phyloP scores from a whole-genome alignment of 2,888 invertebrate species.

The Aplocera efformata region DNA sequence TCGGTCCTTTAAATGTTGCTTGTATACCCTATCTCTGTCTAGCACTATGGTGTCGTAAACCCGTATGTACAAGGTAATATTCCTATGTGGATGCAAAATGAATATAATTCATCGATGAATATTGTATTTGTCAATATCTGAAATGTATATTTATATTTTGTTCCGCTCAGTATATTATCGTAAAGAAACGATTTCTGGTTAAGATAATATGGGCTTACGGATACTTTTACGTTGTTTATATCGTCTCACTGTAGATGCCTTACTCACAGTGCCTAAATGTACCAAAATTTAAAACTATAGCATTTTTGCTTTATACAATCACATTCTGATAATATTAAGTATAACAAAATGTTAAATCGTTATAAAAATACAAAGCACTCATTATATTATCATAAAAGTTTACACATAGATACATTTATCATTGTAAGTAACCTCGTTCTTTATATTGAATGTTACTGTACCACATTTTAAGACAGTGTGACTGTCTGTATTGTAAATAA shows the following conservation, averaged over 20 bases:
- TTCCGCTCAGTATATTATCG: too few species aligned
- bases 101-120: too few species aligned
- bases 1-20: conserved; percentile 21
- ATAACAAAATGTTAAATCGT: conserved; percentile 52
- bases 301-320: conserved; percentile 65
- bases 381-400: conserved; percentile 28
- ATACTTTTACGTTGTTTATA: conserved; percentile 52
- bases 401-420: conserved; percentile 25
- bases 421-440: conserved; percentile 24
- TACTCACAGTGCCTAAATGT: conserved; percentile 89
- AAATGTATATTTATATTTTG: too few species aligned
- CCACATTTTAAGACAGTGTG: conserved; percentile 35
- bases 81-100: too few species aligned
- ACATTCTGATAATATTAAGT: conserved; percentile 65
- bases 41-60: conserved; percentile 13
- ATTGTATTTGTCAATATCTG: too few species aligned
- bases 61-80: too few species aligned
- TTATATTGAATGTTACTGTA: conserved; percentile 34
- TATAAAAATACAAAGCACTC: conserved; percentile 44
- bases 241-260: conserved; percentile 90
- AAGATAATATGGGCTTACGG: conserved; percentile 18
- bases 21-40: conserved; percentile 13
- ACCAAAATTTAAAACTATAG: conserved; percentile 73
- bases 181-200: too few species aligned
- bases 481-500: conserved; percentile 35